Conservation (phyloP, 64 coral and sea anemone species). For the Orbicella faveolata region DNA sequence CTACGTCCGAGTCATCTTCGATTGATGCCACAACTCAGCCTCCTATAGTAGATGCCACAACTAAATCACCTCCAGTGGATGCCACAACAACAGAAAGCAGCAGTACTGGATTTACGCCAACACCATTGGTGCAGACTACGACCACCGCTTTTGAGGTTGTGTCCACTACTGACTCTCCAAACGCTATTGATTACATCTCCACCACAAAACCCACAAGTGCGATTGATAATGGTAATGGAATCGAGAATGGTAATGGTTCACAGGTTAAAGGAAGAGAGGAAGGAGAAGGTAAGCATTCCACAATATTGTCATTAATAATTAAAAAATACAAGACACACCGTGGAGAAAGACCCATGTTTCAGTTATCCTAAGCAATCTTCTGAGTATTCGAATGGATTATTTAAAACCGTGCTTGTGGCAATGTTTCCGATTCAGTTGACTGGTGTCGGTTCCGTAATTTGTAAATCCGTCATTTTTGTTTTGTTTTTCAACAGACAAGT, state of each 20-base stretch:
- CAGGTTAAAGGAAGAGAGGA: background rate
- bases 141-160: background rate
- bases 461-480: background rate
- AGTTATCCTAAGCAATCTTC: too few species aligned
- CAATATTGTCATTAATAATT: too few species aligned
- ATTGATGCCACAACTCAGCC: too few species aligned
- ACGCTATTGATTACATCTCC: background rate
- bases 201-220: background rate
- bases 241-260: background rate
- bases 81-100: too few species aligned
- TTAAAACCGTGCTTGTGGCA: background rate
- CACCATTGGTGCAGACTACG: background rate
- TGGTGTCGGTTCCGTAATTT: background rate
- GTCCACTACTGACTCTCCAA: background rate
- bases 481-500: slow-evolving; percentile 11
- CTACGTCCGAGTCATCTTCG: too few species aligned
- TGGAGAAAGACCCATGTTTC: too few species aligned
- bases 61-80: too few species aligned
- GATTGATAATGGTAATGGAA: slow-evolving; percentile 2
- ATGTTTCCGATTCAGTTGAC: background rate
- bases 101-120: background rate
- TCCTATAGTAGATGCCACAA: too few species aligned
- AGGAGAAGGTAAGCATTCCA: background rate
- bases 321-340: too few species aligned
- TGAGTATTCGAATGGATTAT: background rate